Base-by-base conservation (phyloP, 1,140 invertebrate species). In the Glomeris maerens region DNA sequence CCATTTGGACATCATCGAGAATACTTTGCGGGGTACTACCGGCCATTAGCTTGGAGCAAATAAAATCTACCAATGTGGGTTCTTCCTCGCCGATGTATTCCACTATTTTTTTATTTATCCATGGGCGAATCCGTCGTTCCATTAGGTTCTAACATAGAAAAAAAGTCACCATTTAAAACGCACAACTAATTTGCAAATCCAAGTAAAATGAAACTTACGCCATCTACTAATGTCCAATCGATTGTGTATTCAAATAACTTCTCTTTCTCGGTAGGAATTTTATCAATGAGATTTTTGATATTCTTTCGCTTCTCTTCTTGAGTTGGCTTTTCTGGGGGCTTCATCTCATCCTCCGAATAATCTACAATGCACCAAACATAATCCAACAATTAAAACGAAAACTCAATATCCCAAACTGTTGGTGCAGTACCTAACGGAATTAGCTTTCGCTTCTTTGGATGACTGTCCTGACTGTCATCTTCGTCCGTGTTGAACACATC, bases 61-160 rank as follows among this genome's bases (percentile, higher is more conserved):
- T 97, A 73, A 98, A 98, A 72, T 97, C 91, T 10, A 96, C 90
- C 47, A 98, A 72, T 10, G 91, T 93, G n/a, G 89, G 88, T 70
- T 98, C 95, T 31, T 94, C 93, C 68, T 98, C 95, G 40, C 95
- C 95, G 64, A 98, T 97, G 70, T 98, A 98, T 73, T 98, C 93
- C 54, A 96, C 84, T 54, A 98, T 97, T 71, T 98, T 98, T 70
- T 98, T 98, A 70, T 95, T 96, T 51, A 98, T 93, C 95, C 95
- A 98, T 44, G 94, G 94, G 59, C 90, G 79, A 67, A 98, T 95
- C 64, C 93, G 79, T 64, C 87, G 89, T 67, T 97, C 91, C 87
- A 98, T 96, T 57, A 98, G 70, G 58, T 69, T 68, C 78, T 83
- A 58, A 31, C 64, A 64, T 55, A 56, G 49, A 52, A 52, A 31